Percentiles rank a stretch among this genome's conserved stretches.
These are phyloP conservation scores for Heliconius hortense DNA, from an alignment of 2,888 invertebrate species.

Conservation along the genomic window DNA sequence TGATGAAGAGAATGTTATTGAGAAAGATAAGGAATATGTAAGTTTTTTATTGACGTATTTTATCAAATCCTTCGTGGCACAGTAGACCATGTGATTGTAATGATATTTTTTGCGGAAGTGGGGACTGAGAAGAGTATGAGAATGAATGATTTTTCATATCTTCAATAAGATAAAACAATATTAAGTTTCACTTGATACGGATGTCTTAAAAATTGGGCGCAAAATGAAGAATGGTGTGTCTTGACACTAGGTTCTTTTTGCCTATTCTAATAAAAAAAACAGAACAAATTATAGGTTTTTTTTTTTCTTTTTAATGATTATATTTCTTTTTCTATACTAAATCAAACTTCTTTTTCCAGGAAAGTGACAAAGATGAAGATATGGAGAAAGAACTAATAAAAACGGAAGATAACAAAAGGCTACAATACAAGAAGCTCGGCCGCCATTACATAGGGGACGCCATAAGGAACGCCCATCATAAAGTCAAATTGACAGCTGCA, in stretches of 20 bases:
- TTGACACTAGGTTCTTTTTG: background rate
- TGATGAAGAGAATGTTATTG: conserved; percentile 80
- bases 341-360: conserved; percentile 46
- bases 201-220: no score
- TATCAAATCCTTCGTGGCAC: background rate
- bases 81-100: no score
- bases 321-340: no score
- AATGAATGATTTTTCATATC: no score
- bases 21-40: conserved; percentile 78
- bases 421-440: conserved; percentile 86
- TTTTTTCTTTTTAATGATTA: no score
- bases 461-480: conserved; percentile 83
- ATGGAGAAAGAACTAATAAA: conserved; percentile 53
- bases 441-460: conserved; percentile 89
- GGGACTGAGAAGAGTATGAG: no score
- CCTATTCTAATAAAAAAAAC: background rate
- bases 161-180: no score
- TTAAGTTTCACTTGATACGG: no score
- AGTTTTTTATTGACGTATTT: conserved; percentile 46
- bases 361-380: conserved; percentile 71
- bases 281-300: no score
- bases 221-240: no score
- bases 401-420: conserved; percentile 62
- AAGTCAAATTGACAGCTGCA: conserved; percentile 88
- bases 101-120: no score